phyloP scores from a whole-genome alignment of 2,113 vertebrate species.

The Sakesphorus luctuosus region DNA sequence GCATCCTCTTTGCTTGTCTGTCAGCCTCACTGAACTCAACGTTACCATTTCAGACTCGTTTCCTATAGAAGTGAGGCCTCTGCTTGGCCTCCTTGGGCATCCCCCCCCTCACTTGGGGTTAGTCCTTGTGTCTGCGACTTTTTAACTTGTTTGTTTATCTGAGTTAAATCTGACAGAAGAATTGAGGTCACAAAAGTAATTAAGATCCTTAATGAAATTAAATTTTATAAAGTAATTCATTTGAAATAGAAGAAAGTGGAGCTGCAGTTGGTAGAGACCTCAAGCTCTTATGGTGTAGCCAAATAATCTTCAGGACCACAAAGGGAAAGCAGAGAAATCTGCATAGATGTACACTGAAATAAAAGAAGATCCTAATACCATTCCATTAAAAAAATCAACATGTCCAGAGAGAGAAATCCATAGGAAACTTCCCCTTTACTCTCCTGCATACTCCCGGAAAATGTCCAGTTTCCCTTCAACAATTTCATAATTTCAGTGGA shows the following conservation, averaged over 20 bases:
- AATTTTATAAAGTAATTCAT: constrained; percentile 7
- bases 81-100: not conserved
- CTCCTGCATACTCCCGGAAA: not conserved
- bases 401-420: not conserved
- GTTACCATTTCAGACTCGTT: not conserved
- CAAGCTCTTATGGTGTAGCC: not conserved
- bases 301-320: not conserved
- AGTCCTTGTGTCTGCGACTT: not conserved
- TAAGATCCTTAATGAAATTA: constrained; percentile 42
- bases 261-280: not conserved
- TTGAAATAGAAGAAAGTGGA: not conserved
- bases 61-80: not conserved
- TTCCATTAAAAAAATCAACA: not conserved
- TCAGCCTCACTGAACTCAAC: rapidly evolving
- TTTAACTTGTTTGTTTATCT: not conserved
- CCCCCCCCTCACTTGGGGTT: not conserved
- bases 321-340: not conserved
- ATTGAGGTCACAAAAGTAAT: constrained; percentile 48
- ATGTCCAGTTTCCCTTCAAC: not conserved
- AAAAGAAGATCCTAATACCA: not conserved
- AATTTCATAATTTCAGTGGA: not conserved
- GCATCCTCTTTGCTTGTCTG: not conserved
- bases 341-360: not conserved
- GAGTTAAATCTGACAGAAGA: constrained; percentile 1
- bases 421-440: not conserved